Evolutionary conservation across 1,140 invertebrate genomes (phyloP), one percentile per base, ranked within the genome.

Genomic region (Aethina tumida): DNA sequence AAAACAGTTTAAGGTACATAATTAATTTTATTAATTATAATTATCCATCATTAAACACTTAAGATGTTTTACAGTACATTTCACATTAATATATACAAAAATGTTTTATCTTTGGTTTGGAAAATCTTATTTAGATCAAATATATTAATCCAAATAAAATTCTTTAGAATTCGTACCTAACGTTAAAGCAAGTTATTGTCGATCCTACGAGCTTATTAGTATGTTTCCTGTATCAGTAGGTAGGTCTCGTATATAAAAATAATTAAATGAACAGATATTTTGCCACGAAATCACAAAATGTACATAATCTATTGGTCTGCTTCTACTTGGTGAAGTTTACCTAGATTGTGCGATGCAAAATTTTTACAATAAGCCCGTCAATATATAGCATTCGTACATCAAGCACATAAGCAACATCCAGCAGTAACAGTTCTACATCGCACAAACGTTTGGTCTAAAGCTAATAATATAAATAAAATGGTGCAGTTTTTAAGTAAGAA

Each of bases 101-200:
- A 29, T 34, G 5, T 36, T 17, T 25, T 9, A 35, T 37, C 21
- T 30, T 36, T 42, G 26, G 22, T 42, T 21, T 30, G 27, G n/a
- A 29, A 21, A 42, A 31, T 14, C 7, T 24, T 1, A 9, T 31
- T 31, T 13, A n/a, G 9, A 15, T 19, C 22, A 16, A 27, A 15
- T 13, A 4, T 6, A 26, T 6, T 17, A 30, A 42, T 42, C 34
- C 33, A 13, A 42, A 37, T 12, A 37, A 42, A 28, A 42, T 37
- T 13, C n/a, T 35, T 28, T 35, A 18, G 25, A 35, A 35, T 31
- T 21, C 32, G 32, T 13, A 19, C 12, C 24, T 45, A 43, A 17
- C 25, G 41, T 50, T 46, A 53, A 55, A 55, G 52, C 52, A 55
- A 55, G 45, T 55, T 49, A 52, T 55, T 55, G 52, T 55, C 52